Evolutionary conservation across 2,113 vertebrate genomes (phyloP).

Genomic region (Condylura cristata): DNA sequence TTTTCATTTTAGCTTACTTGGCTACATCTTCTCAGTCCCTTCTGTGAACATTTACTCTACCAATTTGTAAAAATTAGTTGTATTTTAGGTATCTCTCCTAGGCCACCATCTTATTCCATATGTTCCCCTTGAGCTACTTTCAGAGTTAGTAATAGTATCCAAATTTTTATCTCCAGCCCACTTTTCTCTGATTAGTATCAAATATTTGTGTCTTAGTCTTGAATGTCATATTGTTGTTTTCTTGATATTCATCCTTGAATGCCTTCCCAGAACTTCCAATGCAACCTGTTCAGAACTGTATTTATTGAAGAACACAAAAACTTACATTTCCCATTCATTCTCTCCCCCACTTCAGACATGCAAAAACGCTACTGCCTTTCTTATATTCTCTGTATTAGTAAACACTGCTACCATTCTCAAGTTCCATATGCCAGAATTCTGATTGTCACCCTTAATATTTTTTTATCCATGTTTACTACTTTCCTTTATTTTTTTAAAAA

Average conservation of each 20-base stretch:
- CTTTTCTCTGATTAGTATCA: conserved; percentile 19
- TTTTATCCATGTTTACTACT: conserved; percentile 3
- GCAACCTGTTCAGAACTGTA: background rate
- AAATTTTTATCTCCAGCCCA: background rate
- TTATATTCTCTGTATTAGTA: background rate
- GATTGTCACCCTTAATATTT: background rate
- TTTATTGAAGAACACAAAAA: background rate
- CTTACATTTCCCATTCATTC: background rate
- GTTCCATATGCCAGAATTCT: background rate
- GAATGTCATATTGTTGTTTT: background rate
- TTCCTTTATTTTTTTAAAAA: background rate
- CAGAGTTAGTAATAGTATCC: background rate
- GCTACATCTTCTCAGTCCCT: background rate
- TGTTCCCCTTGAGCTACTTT: background rate
- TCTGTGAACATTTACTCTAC: background rate
- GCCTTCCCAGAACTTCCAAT: background rate
- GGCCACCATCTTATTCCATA: background rate
- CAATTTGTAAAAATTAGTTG: conserved; percentile 22
- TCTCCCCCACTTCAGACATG: background rate
- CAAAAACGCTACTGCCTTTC: background rate
- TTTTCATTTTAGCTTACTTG: background rate
- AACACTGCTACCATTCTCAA: background rate
- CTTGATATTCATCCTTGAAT: conserved; percentile 25
- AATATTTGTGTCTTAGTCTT: background rate
- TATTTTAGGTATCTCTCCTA: background rate